These are phyloP conservation scores for Dascyllus trimaculatus DNA, from an alignment of 2,113 vertebrate genomes.

Conservation along the genomic window DNA sequence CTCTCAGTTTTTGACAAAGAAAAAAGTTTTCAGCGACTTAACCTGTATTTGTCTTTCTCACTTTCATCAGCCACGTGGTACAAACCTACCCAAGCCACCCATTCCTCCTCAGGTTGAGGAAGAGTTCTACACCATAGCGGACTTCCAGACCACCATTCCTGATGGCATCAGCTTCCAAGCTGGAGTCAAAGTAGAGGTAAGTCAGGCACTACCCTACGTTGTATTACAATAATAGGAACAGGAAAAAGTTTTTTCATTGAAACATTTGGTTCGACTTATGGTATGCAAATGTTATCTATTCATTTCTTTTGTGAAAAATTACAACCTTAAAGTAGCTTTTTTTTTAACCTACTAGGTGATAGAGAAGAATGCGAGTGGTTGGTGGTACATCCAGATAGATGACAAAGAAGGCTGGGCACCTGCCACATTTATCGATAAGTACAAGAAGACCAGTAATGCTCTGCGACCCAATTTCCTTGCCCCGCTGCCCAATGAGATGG, in stretches of 20 bases:
- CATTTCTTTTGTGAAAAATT: neutral
- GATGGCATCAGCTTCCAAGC: slow-evolving; percentile 99
- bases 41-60: neutral
- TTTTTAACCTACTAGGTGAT: slow-evolving; percentile 87
- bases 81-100: slow-evolving; percentile 95
- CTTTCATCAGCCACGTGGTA: slow-evolving; percentile 89
- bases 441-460: slow-evolving; percentile 96
- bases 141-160: slow-evolving; percentile 98
- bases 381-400: slow-evolving; percentile 99
- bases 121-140: slow-evolving; percentile 97
- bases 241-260: neutral
- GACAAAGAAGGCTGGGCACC: slow-evolving; percentile 99
- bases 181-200: slow-evolving; percentile 96
- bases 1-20: neutral
- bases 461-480: slow-evolving; percentile 95
- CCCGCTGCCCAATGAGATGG: slow-evolving; percentile 92
- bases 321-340: neutral
- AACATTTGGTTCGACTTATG: neutral
- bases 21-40: neutral
- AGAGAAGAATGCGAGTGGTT: slow-evolving; percentile 96
- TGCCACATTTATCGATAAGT: slow-evolving; percentile 96
- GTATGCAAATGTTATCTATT: neutral
- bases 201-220: slow-evolving; percentile 25
- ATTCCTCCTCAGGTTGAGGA: slow-evolving; percentile 96
- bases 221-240: neutral